phyloP scores from a whole-genome alignment of 2,113 vertebrate genomes.

The Passer montanus region DNA sequence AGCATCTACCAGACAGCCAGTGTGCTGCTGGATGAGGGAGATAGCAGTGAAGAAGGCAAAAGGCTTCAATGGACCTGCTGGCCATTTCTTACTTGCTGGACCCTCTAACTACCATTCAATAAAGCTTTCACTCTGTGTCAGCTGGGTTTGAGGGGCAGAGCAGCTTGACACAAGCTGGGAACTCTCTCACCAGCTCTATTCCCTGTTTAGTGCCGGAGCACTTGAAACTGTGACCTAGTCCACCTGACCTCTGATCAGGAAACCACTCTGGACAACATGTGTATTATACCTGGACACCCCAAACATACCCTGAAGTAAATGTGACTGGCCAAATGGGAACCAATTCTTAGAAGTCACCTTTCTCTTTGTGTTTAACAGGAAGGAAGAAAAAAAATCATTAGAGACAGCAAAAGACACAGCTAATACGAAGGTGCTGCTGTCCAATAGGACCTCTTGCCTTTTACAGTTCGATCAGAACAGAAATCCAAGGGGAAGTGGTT shows the following conservation, averaged over 20 bases:
- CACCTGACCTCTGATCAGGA: not conserved
- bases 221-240: not conserved
- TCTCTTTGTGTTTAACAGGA: not conserved
- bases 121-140: not conserved
- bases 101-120: not conserved
- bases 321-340: not conserved
- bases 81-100: not conserved
- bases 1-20: not conserved
- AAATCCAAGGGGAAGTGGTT: not conserved
- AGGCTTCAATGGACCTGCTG: not conserved
- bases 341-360: not conserved
- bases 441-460: not conserved
- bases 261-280: not conserved
- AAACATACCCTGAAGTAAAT: not conserved
- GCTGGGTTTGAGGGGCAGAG: not conserved
- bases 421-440: not conserved
- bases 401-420: not conserved
- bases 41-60: not conserved
- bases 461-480: not conserved
- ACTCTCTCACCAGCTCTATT: not conserved
- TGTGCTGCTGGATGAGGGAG: not conserved
- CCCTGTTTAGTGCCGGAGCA: not conserved
- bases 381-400: not conserved
- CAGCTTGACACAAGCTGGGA: accelerated
- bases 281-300: not conserved